Conservation (phyloP, 2,113 vertebrate genomes). For the Octodon degus region DNA sequence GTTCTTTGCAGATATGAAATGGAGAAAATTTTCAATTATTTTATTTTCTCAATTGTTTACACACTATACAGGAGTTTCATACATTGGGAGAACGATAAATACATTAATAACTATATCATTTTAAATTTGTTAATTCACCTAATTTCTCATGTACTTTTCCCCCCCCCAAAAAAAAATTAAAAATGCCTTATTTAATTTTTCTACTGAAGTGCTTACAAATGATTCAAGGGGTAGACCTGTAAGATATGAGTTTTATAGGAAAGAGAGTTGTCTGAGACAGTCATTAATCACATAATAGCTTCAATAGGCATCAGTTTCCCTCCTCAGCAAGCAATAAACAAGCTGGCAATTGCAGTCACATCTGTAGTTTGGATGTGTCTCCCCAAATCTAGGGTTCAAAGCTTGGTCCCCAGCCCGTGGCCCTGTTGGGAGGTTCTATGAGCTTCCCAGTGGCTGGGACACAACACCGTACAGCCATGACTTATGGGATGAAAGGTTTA, state of each 20-base stretch:
- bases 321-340: neutral
- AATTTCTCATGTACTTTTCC: neutral
- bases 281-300: neutral
- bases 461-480: neutral
- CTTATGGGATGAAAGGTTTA: neutral
- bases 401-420: neutral
- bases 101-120: neutral
- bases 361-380: neutral
- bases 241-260: neutral
- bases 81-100: neutral
- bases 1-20: constrained; percentile 25
- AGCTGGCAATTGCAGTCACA: too few relatives aligned
- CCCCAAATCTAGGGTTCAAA: neutral
- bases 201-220: neutral
- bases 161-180: neutral
- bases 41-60: constrained; percentile 3
- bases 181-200: neutral
- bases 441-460: neutral
- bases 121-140: neutral
- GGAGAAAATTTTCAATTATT: constrained; percentile 3
- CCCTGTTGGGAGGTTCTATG: neutral
- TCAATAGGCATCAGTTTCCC: neutral
- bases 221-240: neutral
- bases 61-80: constrained; percentile 33
- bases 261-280: neutral